phyloP scores from a whole-genome alignment of 2,113 vertebrate genomes.

The Triplophysa dalaica region DNA sequence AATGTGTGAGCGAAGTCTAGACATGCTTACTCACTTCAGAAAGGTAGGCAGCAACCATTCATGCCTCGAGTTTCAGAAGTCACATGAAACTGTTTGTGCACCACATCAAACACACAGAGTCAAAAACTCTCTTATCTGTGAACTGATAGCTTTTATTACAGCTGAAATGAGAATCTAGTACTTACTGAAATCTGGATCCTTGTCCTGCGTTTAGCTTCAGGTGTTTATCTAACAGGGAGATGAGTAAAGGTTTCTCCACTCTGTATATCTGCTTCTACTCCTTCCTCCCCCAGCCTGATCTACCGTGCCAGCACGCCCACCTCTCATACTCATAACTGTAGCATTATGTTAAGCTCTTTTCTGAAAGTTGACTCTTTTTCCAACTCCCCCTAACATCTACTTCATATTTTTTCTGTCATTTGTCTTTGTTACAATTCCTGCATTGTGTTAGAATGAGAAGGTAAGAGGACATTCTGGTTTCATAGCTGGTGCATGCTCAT shows the following conservation, averaged over 20 bases:
- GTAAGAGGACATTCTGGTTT: conserved; percentile 92
- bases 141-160: background rate
- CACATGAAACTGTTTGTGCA: conserved; percentile 3
- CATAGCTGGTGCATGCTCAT: conserved; percentile 89
- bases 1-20: conserved; percentile 99
- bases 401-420: conserved; percentile 98
- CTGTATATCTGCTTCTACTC: conserved; percentile 58
- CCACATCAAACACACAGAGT: background rate
- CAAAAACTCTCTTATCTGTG: conserved; percentile 21
- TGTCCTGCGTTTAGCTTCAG: conserved; percentile 49
- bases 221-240: conserved; percentile 38
- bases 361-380: conserved; percentile 73
- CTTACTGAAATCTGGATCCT: conserved; percentile 30
- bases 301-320: conserved; percentile 62
- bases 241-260: conserved; percentile 54
- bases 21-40: conserved; percentile 98
- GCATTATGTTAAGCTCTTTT: conserved; percentile 75
- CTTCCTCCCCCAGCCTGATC: conserved; percentile 54
- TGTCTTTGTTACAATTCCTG: conserved; percentile 95
- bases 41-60: conserved; percentile 78
- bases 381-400: conserved; percentile 90
- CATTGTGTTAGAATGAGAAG: conserved; percentile 99
- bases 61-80: background rate
- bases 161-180: conserved; percentile 9
- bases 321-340: conserved; percentile 72